phyloP scores from a whole-genome alignment of 2,888 invertebrate genomes.

The Deladenus siricidicola region DNA sequence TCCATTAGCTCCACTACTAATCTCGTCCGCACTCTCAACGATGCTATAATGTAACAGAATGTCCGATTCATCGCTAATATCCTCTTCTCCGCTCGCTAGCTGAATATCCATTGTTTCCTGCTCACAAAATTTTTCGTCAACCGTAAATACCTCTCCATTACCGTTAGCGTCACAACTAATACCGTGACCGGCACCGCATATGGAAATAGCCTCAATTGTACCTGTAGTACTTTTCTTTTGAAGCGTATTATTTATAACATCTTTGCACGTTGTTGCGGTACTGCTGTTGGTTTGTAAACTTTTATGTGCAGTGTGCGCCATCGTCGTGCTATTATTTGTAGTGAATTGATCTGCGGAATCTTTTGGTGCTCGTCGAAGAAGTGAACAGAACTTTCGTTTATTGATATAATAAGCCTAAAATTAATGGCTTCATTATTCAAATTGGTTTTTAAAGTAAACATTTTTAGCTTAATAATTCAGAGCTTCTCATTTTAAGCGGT shows the following conservation, averaged over 20 bases:
- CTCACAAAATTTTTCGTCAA: not conserved
- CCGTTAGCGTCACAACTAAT: not conserved
- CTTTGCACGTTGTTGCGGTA: constrained; percentile 1
- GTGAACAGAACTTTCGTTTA: constrained; percentile 14
- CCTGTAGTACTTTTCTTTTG: constrained; percentile 19
- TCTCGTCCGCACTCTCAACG: constrained; percentile 7
- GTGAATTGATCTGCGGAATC: constrained; percentile 5
- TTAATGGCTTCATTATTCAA: not conserved
- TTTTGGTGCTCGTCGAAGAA: constrained; percentile 10
- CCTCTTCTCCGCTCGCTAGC: constrained; percentile 44
- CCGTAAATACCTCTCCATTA: not conserved
- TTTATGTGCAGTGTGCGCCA: not conserved
- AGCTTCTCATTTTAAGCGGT: no score
- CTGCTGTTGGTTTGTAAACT: not conserved
- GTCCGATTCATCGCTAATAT: constrained; percentile 31
- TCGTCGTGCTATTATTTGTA: constrained; percentile 3
- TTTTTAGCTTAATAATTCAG: no score
- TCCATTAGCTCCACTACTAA: constrained; percentile 10
- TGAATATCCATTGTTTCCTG: constrained; percentile 34
- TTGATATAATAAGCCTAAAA: constrained; percentile 33
- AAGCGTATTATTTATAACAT: no score
- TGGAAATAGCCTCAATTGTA: constrained; percentile 4
- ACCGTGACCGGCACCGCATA: not conserved
- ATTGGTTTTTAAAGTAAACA: no score
- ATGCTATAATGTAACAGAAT: constrained; percentile 14